These are phyloP conservation scores for Apamea sordens DNA, from an alignment of 2,888 invertebrate species.

Conservation along the genomic window DNA sequence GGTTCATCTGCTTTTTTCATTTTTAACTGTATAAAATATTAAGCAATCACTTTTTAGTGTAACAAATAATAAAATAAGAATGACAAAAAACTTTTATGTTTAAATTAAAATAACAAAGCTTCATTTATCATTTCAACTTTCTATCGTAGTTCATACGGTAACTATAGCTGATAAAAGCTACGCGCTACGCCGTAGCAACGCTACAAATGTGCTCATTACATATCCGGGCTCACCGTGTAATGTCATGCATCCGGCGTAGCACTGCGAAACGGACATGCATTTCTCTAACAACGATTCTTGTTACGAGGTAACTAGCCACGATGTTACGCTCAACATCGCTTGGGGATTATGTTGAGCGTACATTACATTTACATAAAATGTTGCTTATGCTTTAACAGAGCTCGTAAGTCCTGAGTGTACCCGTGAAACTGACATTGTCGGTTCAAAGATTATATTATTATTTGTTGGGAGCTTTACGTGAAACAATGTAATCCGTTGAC, in stretches of 20 bases:
- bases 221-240: slow-evolving; percentile 28
- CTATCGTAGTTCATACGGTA: neutral
- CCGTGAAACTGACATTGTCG: neutral
- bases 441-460: slow-evolving; percentile 8
- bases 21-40: neutral
- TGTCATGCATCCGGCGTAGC: slow-evolving; percentile 40
- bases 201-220: slow-evolving; percentile 52
- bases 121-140: neutral
- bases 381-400: slow-evolving; percentile 1
- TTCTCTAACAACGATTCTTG: slow-evolving; percentile 31
- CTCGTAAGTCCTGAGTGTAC: neutral
- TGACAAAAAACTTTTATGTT: neutral
- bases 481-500: neutral
- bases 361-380: slow-evolving; percentile 19
- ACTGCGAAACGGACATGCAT: slow-evolving; percentile 45
- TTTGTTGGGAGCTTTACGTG: neutral
- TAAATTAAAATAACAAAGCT: neutral
- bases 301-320: slow-evolving; percentile 13
- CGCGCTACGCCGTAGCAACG: slow-evolving; percentile 43
- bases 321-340: slow-evolving; percentile 1
- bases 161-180: slow-evolving; percentile 19
- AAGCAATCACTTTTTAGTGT: neutral
- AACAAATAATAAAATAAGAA: neutral
- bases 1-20: neutral
- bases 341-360: slow-evolving; percentile 18